phyloP scores from a whole-genome alignment of 2,113 vertebrate species.

The Larimichthys polyactis region DNA sequence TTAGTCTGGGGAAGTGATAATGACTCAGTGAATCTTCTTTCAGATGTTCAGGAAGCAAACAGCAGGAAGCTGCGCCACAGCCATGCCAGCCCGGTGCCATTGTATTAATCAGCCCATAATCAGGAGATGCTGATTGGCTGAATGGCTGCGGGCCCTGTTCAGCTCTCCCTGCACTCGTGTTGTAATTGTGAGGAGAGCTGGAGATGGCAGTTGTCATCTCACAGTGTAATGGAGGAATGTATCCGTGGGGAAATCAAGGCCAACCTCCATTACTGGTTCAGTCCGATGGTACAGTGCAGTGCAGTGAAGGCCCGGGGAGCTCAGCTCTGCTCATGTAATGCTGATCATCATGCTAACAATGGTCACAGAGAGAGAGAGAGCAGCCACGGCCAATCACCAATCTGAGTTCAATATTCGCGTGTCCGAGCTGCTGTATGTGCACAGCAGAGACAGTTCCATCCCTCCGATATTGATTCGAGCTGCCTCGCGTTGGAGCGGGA shows the following conservation, averaged over 20 bases:
- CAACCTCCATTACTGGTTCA: conserved; percentile 24
- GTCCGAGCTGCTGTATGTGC: neutral
- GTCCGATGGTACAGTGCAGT: neutral
- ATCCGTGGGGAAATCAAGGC: conserved; percentile 67
- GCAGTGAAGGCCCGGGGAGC: neutral
- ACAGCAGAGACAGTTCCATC: neutral
- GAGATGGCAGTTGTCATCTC: conserved; percentile 14
- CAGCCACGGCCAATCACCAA: conserved; percentile 3
- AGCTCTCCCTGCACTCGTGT: neutral
- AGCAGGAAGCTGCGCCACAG: conserved; percentile 13
- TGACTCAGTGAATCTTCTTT: conserved; percentile 41
- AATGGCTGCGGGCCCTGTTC: conserved; percentile 32
- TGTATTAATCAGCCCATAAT: conserved; percentile 44
- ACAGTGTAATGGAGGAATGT: conserved; percentile 28
- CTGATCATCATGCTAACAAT: conserved; percentile 41
- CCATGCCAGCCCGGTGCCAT: neutral
- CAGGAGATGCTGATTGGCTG: conserved; percentile 7
- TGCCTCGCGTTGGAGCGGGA: neutral
- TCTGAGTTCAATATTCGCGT: neutral
- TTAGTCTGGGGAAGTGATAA: conserved; percentile 33
- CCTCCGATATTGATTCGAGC: neutral
- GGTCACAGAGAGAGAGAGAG: neutral
- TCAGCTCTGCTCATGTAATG: conserved; percentile 19
- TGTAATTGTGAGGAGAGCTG: conserved; percentile 25
- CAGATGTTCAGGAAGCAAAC: conserved; percentile 27